These are phyloP conservation scores for Calypte anna DNA, from an alignment of 2,113 vertebrate genomes.

Conservation along the genomic window DNA sequence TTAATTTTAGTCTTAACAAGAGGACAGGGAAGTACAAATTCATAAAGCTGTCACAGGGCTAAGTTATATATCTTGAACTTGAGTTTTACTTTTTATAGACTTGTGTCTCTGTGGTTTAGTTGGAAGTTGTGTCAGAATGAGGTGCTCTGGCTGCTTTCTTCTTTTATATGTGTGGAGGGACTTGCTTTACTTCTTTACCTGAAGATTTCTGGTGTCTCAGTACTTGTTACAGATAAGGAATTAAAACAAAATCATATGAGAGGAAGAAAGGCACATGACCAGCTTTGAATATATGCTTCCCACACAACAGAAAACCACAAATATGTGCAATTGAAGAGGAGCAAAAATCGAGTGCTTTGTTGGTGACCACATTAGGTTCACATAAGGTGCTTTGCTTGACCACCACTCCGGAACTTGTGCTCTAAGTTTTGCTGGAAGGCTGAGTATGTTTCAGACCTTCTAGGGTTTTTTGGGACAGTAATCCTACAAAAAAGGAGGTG, in stretches of 20 bases:
- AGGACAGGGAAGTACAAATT: not conserved
- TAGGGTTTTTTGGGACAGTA: not conserved
- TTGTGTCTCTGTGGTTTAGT: not conserved
- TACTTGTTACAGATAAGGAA: not conserved
- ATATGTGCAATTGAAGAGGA: not conserved
- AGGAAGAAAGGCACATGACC: slow-evolving; percentile 16
- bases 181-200: not conserved
- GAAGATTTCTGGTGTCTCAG: not conserved
- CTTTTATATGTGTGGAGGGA: not conserved
- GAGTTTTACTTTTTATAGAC: not conserved
- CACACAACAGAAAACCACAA: slow-evolving; percentile 34
- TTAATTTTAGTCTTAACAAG: not conserved
- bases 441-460: not conserved
- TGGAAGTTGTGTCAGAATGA: not conserved
- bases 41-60: not conserved
- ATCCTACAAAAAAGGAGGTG: not conserved
- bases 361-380: not conserved
- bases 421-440: not conserved
- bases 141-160: not conserved
- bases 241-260: slow-evolving; percentile 36
- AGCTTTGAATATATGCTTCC: not conserved
- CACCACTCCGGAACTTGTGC: not conserved
- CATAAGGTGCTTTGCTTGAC: not conserved
- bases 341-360: not conserved
- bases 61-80: not conserved